Base-by-base conservation (phyloP, 2,797 vertebrate species). In the Sphenopsis melanotis region DNA sequence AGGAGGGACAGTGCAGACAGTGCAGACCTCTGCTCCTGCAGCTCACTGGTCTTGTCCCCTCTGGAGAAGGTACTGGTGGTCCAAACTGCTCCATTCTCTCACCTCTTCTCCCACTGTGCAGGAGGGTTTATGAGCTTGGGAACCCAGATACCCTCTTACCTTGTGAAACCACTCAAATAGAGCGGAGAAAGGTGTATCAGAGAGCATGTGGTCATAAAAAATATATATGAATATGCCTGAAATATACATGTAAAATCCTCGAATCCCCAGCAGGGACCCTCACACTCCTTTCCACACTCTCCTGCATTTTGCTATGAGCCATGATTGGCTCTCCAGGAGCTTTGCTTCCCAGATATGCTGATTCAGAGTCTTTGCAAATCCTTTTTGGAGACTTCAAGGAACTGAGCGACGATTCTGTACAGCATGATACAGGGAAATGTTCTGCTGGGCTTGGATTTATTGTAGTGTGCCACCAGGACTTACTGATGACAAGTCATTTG, bases 381-480 rank as follows among this genome's bases (percentile, higher is more conserved):
- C 44, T 52, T 80, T 55, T 39, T 2, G 7, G 64, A 61, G 32
- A 24, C 27, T 42, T 75, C 1, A 4, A 72, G 55, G 49, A 75
- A n/a, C 37, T 17, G 27, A 19, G 34, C 0, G 0, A 15, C 57
- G 61, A 47, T 56, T 15, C 26, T 0, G 0, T 41, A 15, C 15
- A n/a, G 44, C 0, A 2, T 22, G 71, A 37, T 23, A 36, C 0
- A 7, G 46, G 64, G n/a, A 17, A 50, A 22, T n/a, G n/a, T 61
- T 89, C 41, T 64, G 12, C 61, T 59, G 36, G 39, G 42, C 50
- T 83, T 0, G 0, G 37, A 36, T 24, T 36, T 74, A 78, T 53
- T 9, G n/a, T 37, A 10, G 44, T 1, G 18, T 76, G 63, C 60
- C 41, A 44, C n/a, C 60, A 39, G 57, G 0, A 2, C 30, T n/a